Conservation (phyloP, 2,113 vertebrate species). For the Tachysurus fulvidraco region DNA sequence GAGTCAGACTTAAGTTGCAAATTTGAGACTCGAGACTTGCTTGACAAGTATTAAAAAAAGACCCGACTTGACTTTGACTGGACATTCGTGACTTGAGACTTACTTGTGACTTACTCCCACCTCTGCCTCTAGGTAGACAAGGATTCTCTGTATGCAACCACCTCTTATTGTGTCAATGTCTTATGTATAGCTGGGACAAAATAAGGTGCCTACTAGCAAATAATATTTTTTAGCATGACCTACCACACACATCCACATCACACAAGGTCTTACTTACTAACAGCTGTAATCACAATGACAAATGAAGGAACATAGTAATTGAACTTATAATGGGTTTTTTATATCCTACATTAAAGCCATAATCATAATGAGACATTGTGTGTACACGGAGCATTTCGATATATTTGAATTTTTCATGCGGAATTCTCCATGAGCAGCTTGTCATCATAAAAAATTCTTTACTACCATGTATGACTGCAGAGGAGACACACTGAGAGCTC, state of each 20-base stretch:
- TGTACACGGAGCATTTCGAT: not conserved
- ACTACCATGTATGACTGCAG: not conserved
- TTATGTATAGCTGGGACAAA: no score
- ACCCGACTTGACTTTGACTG: no score
- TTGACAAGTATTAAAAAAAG: no score
- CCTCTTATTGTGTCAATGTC: no score
- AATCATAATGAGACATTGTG: not conserved
- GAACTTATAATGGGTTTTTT: not conserved
- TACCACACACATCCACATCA: not conserved
- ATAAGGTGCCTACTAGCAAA: no score
- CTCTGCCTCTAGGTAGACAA: not conserved
- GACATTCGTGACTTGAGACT: no score
- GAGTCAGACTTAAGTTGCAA: no score
- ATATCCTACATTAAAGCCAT: not conserved
- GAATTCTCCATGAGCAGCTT: not conserved
- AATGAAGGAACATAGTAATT: not conserved
- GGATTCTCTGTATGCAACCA: not conserved
- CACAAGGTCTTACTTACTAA: not conserved
- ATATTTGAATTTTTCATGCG: not conserved
- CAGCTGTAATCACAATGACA: not conserved
- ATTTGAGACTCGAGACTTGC: no score
- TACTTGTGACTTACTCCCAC: no score
- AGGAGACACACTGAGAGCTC: not conserved
- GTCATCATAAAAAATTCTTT: not conserved
- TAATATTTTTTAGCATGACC: no score